Evolutionary conservation across 2,888 invertebrate species (phyloP), one percentile per base, ranked within the genome.

Genomic region (Apamea anceps): DNA sequence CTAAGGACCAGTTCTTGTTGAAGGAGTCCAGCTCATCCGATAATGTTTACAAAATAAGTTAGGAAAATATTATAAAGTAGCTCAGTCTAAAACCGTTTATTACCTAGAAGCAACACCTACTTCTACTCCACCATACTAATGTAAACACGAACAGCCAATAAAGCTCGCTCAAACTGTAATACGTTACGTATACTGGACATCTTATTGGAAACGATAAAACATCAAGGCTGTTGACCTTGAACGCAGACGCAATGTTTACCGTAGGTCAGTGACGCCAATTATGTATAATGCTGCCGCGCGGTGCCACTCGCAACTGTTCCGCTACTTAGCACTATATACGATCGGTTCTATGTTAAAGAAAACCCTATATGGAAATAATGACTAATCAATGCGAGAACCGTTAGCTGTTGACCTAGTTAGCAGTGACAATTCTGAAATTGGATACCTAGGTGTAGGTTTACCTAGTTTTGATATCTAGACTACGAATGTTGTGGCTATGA

Each of bases 251-350:
- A 90, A 88, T 91, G 91, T 91, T 91, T 90, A 89, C 85, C 79
- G 86, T 89, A 90, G 91, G 91, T 91, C 90, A 91, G 90, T 91
- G 91, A 91, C 91, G 88, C 88, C 89, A 87, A 87, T 89, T 90
- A 88, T 83, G 82, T 84, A 85, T 87, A 80, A 85, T 82, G 80
- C 77, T 81, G 82, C 87, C 77, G 79, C 80, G 79, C 72, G 68
- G 83, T 82, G 80, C 77, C 81, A 86, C 85, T 82, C 65, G 85
- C 83, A 81, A 79, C 80, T 82, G 83, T 86, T 74, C 78, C 82
- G 75, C 82, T 86, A 80, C 80, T 82, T 80, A 81, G 78, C 87
- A 78, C 74, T 83, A 79, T 82, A 78, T 81, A 81, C 72, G 86
- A 80, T 67, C 72, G 78, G 57, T 66, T 60, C 79, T 57, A 67